phyloP scores from a whole-genome alignment of 1,140 invertebrate genomes.

The Atta cephalotes region DNA sequence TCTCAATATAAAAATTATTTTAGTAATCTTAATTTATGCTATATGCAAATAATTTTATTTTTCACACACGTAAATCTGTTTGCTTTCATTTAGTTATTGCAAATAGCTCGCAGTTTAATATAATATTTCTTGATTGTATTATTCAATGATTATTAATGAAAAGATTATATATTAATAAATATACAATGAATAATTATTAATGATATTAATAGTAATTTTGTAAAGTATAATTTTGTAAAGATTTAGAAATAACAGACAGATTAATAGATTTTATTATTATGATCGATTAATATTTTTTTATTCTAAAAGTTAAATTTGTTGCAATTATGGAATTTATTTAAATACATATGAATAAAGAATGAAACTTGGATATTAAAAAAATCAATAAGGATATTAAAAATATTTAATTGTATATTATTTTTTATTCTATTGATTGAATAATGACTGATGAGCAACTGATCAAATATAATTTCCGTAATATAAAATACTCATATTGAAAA shows the following conservation, averaged over 20 bases:
- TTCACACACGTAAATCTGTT: background rate
- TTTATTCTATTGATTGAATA: background rate
- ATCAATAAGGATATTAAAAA: background rate
- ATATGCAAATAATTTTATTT: slow-evolving; percentile 21
- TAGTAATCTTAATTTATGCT: slow-evolving; percentile 5
- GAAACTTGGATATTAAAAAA: background rate
- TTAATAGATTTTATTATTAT: background rate
- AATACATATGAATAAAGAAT: slow-evolving; percentile 6
- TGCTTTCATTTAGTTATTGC: background rate
- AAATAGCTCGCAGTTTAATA: background rate
- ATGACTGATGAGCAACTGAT: slow-evolving; percentile 15
- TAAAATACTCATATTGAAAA: slow-evolving; percentile 30
- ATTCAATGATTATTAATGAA: background rate
- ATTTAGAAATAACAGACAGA: background rate
- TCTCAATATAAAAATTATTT: background rate
- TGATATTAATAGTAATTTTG: slow-evolving; percentile 17
- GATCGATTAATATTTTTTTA: background rate
- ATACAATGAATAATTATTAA: background rate
- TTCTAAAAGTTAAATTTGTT: background rate
- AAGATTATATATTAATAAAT: background rate
- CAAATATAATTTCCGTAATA: slow-evolving; percentile 13
- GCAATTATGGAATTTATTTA: slow-evolving; percentile 8
- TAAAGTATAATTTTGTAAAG: background rate
- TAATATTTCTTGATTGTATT: slow-evolving; percentile 1
- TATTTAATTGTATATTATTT: background rate